phyloP scores from a whole-genome alignment of 1,140 invertebrate genomes.

The Heliothis virescens region DNA sequence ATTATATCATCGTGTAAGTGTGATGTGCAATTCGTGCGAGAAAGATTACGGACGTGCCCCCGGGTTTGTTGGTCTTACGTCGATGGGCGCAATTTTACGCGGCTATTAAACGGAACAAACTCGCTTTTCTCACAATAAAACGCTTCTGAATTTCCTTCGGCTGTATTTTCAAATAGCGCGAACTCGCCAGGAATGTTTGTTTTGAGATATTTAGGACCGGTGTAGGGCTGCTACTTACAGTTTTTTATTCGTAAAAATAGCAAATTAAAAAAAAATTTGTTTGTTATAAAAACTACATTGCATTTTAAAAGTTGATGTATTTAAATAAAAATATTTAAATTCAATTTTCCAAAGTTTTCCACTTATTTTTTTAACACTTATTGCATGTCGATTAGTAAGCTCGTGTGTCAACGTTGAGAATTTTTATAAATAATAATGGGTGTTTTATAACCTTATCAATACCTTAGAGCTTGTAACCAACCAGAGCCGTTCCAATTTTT shows the following conservation, averaged over 20 bases:
- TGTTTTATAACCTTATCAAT: too few species aligned
- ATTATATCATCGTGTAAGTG: constrained; percentile 62
- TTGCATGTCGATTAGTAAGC: too few species aligned
- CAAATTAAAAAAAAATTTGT: too few species aligned
- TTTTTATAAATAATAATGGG: too few species aligned
- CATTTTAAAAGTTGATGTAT: too few species aligned
- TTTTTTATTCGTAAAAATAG: not conserved
- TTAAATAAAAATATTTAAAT: too few species aligned
- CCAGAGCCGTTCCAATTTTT: too few species aligned
- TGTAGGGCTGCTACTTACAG: not conserved
- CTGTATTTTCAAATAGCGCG: constrained; percentile 63
- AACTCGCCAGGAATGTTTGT: constrained; percentile 66
- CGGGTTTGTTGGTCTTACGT: constrained; percentile 43
- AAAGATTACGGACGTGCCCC: constrained; percentile 61
- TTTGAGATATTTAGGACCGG: constrained; percentile 62
- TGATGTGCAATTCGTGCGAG: constrained; percentile 60
- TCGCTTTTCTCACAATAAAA: constrained; percentile 62
- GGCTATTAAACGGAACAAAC: constrained; percentile 61
- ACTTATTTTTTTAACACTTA: too few species aligned
- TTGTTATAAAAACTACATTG: too few species aligned
- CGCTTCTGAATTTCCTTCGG: constrained; percentile 58
- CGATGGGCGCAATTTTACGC: constrained; percentile 58
- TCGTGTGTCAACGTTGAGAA: too few species aligned
- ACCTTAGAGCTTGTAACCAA: too few species aligned
- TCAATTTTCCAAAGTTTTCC: too few species aligned